These are phyloP conservation scores for Ailuropoda melanoleuca DNA, from an alignment of 2,113 vertebrate genomes.

Conservation along the genomic window DNA sequence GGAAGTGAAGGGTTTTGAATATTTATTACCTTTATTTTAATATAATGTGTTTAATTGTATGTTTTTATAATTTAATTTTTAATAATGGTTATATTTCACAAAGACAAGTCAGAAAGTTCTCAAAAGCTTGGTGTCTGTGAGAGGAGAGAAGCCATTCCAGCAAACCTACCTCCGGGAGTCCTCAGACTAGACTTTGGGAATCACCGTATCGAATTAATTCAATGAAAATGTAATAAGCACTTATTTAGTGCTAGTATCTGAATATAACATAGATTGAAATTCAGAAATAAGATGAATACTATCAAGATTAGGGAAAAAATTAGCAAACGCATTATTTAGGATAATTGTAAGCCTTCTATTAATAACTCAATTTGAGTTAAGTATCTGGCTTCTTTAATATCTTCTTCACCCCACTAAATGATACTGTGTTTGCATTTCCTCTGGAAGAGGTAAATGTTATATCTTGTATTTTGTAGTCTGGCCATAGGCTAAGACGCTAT, in stretches of 20 bases:
- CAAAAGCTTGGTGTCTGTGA: background rate
- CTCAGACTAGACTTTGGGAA: background rate
- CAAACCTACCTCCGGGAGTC: fast-evolving
- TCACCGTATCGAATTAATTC: background rate
- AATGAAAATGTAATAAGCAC: background rate
- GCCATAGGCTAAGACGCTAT: slow-evolving; percentile 13
- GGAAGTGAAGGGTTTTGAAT: background rate
- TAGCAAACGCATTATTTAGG: background rate
- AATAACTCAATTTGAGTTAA: background rate
- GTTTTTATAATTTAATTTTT: background rate
- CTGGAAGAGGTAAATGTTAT: background rate
- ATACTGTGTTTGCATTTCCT: background rate
- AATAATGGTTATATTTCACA: background rate
- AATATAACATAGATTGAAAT: background rate
- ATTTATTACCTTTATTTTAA: background rate
- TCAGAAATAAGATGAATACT: background rate
- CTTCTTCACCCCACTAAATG: background rate
- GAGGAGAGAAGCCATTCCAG: background rate
- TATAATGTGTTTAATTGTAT: background rate
- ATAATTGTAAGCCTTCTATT: background rate
- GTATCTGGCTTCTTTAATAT: background rate
- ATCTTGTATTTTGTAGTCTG: background rate
- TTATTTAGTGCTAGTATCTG: background rate
- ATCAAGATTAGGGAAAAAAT: background rate
- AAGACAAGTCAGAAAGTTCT: background rate